Evolutionary conservation across 1,140 invertebrate species (phyloP), one percentile per base, ranked within the genome.

Genomic region (Acarapis woodi): DNA sequence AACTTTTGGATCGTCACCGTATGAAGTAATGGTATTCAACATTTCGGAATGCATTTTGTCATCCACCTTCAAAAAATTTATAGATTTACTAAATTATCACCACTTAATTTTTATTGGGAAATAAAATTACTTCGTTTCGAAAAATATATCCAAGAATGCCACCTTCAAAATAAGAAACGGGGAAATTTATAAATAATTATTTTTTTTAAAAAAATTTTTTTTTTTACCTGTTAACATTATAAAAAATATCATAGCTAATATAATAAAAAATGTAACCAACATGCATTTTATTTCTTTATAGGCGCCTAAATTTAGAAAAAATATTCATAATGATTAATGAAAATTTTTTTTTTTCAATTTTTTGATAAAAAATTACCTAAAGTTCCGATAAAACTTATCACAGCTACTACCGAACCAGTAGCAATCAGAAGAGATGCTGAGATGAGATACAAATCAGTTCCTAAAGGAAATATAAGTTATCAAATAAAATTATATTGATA

Each of bases 61-160:
- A 31, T 50, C 49, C 23, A 49, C 48, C 48, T 49, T 14, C 3
- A 36, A 6, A 15, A 18, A 12, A 33, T 8, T 28, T 8, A 26
- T 12, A 34, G 9, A 30, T 2, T 12, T 2, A 35, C 29, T 16
- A 15, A 2, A 32, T 30, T 41, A 3, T 15, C 15, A 3, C 2
- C 14, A 12, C 4, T 18, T 5, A n/a, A 2, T 9, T 16, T n/a
- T 5, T 5, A 40, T 15, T 24, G n/a, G 12, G 8, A 39, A 26
- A 21, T 4, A 31, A 30, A 42, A 44, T 45, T 39, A 50, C 48
- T 32, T 50, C 46, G 40, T 41, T 70, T 32, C 73, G 63, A 55
- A 82, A 85, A 23, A 85, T 74, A 49, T 79, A 83, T 19, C 73
- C 74, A 25, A 87, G 58, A 36, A 83, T 73, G 14, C 78, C 79